Base-by-base conservation (phyloP, 1,140 invertebrate genomes). In the Micrasema minimum region DNA sequence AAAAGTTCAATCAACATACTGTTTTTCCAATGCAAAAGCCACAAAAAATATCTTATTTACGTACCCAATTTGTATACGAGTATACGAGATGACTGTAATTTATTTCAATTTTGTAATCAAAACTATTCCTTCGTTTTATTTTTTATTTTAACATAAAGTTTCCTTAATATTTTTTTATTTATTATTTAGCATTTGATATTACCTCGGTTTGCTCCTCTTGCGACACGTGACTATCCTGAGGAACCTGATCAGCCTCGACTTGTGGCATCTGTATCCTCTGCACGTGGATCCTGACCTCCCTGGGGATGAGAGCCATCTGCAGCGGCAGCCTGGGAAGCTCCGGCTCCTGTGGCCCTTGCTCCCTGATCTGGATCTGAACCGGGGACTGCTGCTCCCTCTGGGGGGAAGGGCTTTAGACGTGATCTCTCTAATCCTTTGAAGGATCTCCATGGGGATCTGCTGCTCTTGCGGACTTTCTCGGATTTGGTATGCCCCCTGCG, bases 261-360 rank as follows among this genome's bases (percentile, higher is more conserved):
- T 75, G 74, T n/a, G 74, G 74, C 50, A 75, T 12, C 14, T 75
- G 74, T 0, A 85, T 80, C 11, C 83, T 78, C 70, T 85, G 83
- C 0, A 85, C 83, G 70, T 85, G 83, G 74, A 85, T 84, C 65
- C 83, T 80, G 79, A 85, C 83, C 76, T 85, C 81, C 22, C 82
- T 79, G 11, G 83, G 81, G 6, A 75, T 57, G 37, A 75, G 53
- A 31, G 74, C 70, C 74, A 75, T 72, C 45, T 72, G 74, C 16
- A 71, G 12, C 7, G 50, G 68, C 37, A 59, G 43, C 10, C 48
- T 26, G 2, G 65, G 65, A n/a, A 66, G 46, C 12, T 61, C 53
- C 18, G 61, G 66, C 23, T 62, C 55, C 4, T 50, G 45, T 18
- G 57, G 37, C 66, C 55, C 41, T 14, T 69, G 53, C 48, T 55